A percentile compares a stretch with the other conserved stretches of the same genome.
phyloP scores from a whole-genome alignment of 2,113 vertebrate genomes.

The Galbula dea region DNA sequence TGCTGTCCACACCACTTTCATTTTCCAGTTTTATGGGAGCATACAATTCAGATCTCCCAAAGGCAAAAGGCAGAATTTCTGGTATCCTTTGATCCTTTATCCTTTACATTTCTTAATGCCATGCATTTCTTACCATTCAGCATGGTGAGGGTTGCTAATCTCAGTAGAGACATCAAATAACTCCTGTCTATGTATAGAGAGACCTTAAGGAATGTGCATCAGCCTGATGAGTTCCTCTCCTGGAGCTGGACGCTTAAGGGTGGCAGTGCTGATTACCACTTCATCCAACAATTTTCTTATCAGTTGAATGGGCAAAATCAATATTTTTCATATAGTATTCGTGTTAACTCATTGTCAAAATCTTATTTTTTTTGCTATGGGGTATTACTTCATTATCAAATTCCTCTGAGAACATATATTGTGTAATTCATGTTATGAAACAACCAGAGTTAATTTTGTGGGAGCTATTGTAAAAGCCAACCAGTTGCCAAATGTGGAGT shows the following conservation, averaged over 20 bases:
- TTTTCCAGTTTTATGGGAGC: not conserved
- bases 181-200: not conserved
- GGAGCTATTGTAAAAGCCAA: not conserved
- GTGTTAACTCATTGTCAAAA: not conserved
- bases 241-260: not conserved
- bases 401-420: not conserved
- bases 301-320: conserved; percentile 6
- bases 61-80: not conserved
- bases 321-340: not conserved
- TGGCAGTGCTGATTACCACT: not conserved
- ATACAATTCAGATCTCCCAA: not conserved
- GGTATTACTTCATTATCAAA: not conserved
- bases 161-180: not conserved
- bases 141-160: not conserved
- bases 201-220: not conserved
- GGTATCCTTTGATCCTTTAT: not conserved
- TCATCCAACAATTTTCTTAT: conserved; percentile 7
- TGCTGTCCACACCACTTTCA: not conserved
- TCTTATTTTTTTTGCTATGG: not conserved
- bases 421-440: not conserved
- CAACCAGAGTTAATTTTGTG: not conserved
- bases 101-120: not conserved
- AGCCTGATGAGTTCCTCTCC: not conserved
- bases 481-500: not conserved
- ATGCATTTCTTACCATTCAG: not conserved